Evolutionary conservation across 2,113 vertebrate species (phyloP), one percentile per base, ranked within the genome.

Genomic region (Equus quagga): DNA sequence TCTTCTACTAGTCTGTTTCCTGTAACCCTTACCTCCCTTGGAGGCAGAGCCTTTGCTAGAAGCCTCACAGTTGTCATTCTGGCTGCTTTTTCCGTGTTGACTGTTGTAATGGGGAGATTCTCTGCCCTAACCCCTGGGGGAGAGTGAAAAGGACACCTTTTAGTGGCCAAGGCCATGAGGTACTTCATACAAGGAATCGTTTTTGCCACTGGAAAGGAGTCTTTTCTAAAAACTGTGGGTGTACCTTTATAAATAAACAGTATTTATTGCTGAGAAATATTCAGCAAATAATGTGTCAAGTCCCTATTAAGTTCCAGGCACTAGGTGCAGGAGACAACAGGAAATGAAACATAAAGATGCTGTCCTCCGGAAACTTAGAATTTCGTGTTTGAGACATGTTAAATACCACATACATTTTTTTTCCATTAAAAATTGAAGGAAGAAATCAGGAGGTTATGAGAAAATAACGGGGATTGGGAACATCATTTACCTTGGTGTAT

Each of bases 151-250:
- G 58, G 85, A 93, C 54, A 70, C 49, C 1, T 65, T 91, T 65
- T 81, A 78, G 46, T 72, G 67, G 67, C 70, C 36, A 46, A 64
- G 46, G 24, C 10, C 60, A 14, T 78, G 76, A 93, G 12, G 8
- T 81, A 2, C 33, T 72, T 76, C 83, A 73, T 79, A 46, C 23
- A n/a, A 18, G n/a, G 28, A 85, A 36, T 89, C 0, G 1, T 17
- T 91, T 88, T 96, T 95, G 46, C 54, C 56, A 60, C 72, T 73
- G 67, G 60, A 76, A 88, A 94, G n/a, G 46, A 90, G 51, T 94
- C 46, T 75, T 13, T 69, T 46, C 12, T 33, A 69, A 92, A 89
- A 97, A 24, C 49, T 49, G 14, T 70, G 87, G 46, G 8, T 92
- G n/a, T 86, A 24, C 56, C 1, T 96, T 64, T 76, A 4, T 65